Evolutionary conservation across 2,888 invertebrate species (phyloP).

Genomic region (Seira sanloemensis): DNA sequence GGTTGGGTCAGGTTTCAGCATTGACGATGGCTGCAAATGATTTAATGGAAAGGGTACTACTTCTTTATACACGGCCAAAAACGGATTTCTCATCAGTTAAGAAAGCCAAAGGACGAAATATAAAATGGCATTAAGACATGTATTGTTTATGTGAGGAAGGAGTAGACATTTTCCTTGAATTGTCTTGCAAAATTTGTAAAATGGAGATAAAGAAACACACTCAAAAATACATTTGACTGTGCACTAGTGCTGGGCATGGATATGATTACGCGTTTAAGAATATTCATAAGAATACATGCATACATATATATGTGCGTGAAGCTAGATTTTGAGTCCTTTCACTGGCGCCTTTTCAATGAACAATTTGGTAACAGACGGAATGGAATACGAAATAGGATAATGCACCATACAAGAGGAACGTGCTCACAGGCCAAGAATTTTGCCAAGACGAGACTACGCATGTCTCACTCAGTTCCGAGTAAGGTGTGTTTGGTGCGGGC

Average conservation of each 20-base stretch:
- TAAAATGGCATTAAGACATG: no score
- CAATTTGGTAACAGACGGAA: not conserved
- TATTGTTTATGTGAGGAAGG: no score
- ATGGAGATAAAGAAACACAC: no score
- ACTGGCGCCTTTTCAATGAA: not conserved
- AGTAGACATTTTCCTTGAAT: not conserved
- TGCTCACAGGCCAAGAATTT: not conserved
- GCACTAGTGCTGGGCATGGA: no score
- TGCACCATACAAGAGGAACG: conserved; percentile 4
- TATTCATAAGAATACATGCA: not conserved
- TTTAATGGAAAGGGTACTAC: conserved; percentile 21
- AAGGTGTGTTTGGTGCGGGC: not conserved
- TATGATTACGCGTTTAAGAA: not conserved
- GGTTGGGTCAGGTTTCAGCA: conserved; percentile 60
- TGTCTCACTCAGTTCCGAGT: not conserved
- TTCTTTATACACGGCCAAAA: conserved; percentile 20
- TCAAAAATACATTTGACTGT: no score
- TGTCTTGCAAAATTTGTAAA: not conserved
- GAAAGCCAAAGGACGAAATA: not conserved
- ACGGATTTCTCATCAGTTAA: conserved; percentile 23
- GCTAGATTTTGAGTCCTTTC: not conserved
- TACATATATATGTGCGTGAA: not conserved
- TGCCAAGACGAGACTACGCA: not conserved
- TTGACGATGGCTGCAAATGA: conserved; percentile 16
- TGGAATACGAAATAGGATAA: not conserved